phyloP scores from a whole-genome alignment of 1,140 invertebrate species.

The Amyelois transitella region DNA sequence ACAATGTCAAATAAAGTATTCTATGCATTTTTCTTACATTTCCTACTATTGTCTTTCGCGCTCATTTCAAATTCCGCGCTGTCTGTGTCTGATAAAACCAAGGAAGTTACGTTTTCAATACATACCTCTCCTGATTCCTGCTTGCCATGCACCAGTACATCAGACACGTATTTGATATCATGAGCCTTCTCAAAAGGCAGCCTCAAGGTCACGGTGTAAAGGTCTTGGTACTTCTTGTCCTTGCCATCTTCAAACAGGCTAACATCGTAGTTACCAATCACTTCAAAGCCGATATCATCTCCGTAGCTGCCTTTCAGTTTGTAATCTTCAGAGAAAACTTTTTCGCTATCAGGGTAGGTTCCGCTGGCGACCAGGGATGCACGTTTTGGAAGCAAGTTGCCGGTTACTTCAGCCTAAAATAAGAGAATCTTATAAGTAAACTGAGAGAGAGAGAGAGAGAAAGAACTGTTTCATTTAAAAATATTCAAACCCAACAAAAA shows the following conservation, averaged over 20 bases:
- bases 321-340: constrained; percentile 56
- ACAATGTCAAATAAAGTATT: too few relatives aligned
- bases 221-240: constrained; percentile 46
- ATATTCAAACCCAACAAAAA: too few relatives aligned
- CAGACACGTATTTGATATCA: constrained; percentile 54
- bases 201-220: constrained; percentile 30
- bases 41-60: too few relatives aligned
- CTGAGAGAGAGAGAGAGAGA: too few relatives aligned
- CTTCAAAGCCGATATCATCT: constrained; percentile 42
- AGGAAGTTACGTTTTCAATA: neutral
- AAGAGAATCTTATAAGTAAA: neutral
- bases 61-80: too few relatives aligned
- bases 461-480: too few relatives aligned
- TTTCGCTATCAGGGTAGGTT: constrained; percentile 22
- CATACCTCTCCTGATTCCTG: constrained; percentile 35
- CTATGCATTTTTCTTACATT: too few relatives aligned
- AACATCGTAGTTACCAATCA: constrained; percentile 20
- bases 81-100: too few relatives aligned
- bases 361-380: constrained; percentile 37
- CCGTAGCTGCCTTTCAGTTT: constrained; percentile 58
- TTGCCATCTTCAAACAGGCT: constrained; percentile 26
- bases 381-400: constrained; percentile 53
- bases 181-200: constrained; percentile 64
- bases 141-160: constrained; percentile 25
- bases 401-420: constrained; percentile 41